phyloP scores from a whole-genome alignment of 37 sponge, comb jelly and placozoan species.

The Chondrosia reniformis region DNA sequence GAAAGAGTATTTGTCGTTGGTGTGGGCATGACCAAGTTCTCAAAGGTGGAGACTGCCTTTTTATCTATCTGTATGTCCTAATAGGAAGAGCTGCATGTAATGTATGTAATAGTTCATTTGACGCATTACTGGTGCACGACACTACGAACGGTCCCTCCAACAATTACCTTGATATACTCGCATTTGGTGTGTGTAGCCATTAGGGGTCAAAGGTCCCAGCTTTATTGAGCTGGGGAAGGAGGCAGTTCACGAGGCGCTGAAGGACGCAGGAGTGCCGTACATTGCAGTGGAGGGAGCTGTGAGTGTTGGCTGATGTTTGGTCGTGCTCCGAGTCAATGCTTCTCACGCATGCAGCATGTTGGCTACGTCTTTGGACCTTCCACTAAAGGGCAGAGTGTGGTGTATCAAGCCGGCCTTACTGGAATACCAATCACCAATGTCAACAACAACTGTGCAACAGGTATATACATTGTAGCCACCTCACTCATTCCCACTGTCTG shows the following conservation, averaged over 20 bases:
- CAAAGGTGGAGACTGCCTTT: not conserved
- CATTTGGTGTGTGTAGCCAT: slow-evolving; percentile 47
- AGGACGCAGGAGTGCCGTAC: slow-evolving; percentile 55
- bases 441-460: slow-evolving; percentile 75
- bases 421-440: slow-evolving; percentile 69
- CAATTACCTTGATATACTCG: too few species aligned
- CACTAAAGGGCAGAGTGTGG: slow-evolving; percentile 63
- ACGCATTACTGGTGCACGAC: too few species aligned
- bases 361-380: slow-evolving; percentile 64
- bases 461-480: too few species aligned
- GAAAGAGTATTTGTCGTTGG: slow-evolving; percentile 61
- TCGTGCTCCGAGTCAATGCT: too few species aligned
- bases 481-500: too few species aligned
- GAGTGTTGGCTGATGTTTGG: slow-evolving; percentile 9
- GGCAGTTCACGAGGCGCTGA: slow-evolving; percentile 54
- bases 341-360: slow-evolving; percentile 26
- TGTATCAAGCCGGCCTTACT: slow-evolving; percentile 58
- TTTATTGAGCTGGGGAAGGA: slow-evolving; percentile 63
- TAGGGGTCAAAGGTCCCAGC: slow-evolving; percentile 35
- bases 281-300: slow-evolving; percentile 57
- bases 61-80: too few species aligned
- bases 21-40: slow-evolving; percentile 72
- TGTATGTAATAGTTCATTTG: too few species aligned
- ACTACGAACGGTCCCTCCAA: too few species aligned
- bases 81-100: too few species aligned